phyloP scores from a whole-genome alignment of 1,140 invertebrate species.

The Pemphigus obesinymphae region DNA sequence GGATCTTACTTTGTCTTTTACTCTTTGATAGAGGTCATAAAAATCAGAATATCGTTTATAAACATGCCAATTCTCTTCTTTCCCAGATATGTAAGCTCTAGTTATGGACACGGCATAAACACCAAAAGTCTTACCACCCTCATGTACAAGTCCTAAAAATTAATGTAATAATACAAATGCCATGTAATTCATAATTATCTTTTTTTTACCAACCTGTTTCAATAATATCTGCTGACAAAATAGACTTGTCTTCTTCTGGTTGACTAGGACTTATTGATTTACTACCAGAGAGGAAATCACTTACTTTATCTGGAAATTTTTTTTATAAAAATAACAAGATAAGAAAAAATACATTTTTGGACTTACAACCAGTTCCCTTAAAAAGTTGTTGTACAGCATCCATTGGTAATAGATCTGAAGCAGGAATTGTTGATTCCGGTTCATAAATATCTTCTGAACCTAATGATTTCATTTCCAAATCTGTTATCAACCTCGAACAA shows the following conservation, averaged over 20 bases:
- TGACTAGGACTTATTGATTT: constrained; percentile 23
- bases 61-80: constrained; percentile 72
- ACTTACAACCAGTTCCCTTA: constrained; percentile 29
- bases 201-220: constrained; percentile 56
- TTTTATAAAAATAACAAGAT: background rate
- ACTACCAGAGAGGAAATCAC: constrained; percentile 5
- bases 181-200: background rate
- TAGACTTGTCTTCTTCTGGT: constrained; percentile 46
- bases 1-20: constrained; percentile 64
- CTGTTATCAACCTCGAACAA: constrained; percentile 25
- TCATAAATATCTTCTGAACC: constrained; percentile 7
- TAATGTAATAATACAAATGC: background rate
- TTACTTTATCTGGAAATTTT: constrained; percentile 33
- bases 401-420: constrained; percentile 11
- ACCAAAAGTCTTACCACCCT: constrained; percentile 77
- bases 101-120: constrained; percentile 83
- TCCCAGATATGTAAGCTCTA: constrained; percentile 58
- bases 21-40: constrained; percentile 74
- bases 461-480: constrained; percentile 30
- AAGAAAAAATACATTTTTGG: background rate
- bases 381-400: constrained; percentile 38
- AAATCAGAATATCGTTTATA: constrained; percentile 87
- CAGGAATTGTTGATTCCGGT: background rate
- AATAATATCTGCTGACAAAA: constrained; percentile 63
- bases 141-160: constrained; percentile 62